These are phyloP conservation scores for Pilophorus perplexus DNA, from an alignment of 2,888 invertebrate species.

Conservation along the genomic window DNA sequence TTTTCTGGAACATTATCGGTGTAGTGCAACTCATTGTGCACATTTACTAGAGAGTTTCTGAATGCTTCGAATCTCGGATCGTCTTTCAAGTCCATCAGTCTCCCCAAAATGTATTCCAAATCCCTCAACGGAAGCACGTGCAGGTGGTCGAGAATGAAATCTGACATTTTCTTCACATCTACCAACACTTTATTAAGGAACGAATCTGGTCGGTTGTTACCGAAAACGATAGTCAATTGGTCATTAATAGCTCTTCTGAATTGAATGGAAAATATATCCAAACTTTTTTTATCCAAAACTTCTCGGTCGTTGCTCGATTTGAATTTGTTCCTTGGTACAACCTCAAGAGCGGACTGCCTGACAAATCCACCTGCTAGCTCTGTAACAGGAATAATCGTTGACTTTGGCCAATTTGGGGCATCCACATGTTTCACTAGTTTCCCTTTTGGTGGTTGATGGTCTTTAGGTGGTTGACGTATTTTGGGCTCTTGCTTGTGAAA, in stretches of 20 bases:
- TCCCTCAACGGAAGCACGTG: background rate
- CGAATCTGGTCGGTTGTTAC: background rate
- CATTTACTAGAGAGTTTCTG: background rate
- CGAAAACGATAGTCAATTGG: slow-evolving; percentile 1
- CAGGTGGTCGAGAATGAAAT: slow-evolving; percentile 18
- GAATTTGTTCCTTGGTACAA: slow-evolving; percentile 4
- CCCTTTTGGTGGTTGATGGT: background rate
- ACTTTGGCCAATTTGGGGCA: background rate
- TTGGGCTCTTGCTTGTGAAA: background rate
- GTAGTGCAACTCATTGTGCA: background rate
- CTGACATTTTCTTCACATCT: slow-evolving; percentile 6
- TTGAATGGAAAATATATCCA: background rate
- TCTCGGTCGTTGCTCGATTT: background rate
- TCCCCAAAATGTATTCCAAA: background rate
- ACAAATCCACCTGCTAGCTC: background rate
- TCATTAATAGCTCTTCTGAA: background rate
- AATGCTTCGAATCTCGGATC: background rate
- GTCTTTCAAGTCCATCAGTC: slow-evolving; percentile 1
- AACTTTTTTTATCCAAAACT: background rate
- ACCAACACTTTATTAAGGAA: background rate
- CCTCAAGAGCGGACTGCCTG: background rate
- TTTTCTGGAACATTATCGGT: background rate
- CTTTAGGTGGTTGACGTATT: background rate
- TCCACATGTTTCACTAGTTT: background rate
- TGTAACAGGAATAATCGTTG: background rate